Base-by-base conservation (phyloP, 1,140 invertebrate genomes). In the Leptinotarsa lineolata region DNA sequence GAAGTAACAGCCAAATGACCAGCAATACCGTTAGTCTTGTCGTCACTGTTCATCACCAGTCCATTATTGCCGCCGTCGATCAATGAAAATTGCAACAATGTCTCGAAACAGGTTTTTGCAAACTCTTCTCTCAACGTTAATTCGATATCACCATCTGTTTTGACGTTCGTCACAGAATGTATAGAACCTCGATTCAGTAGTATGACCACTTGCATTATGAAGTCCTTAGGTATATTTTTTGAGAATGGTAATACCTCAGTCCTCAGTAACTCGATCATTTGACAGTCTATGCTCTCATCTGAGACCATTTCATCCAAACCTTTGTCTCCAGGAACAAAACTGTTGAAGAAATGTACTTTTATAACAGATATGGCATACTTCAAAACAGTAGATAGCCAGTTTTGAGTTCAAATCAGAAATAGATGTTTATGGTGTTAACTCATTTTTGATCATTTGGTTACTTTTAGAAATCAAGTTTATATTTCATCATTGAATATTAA, bases 101-200 rank as follows among this genome's bases (percentile, higher is more conserved):
- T 98, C 85, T 98, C 96, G 83, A 99, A 98, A 83, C 97, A 99
- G 0, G 93, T 94, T 82, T 97, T 94, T 21, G 97, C 96, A 87
- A 99, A 98, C 81, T 98, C 96, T 85, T 99, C 96, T 21, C 96
- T 85, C 73, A 96, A 86, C 73, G 92, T 93, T 72, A 95, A 86
- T 81, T 95, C 94, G 22, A 92, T 91, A 83, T 97, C 94, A 76
- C 91, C 92, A 79, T 96, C 87, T 75, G 87, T 88, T 83, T 88
- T 89, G 18, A 84, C 83, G 64, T 89, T 90, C 3, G 93, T 92
- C 0, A 93, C 92, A n/a, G 93, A 93, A 86, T 97, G 95, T 81
- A 98, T 95, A 15, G 97, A 97, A 0, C 96, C 97, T 81, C 93
- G 92, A 84, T 98, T 97, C 21, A 99, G 88, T 54, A 99, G 88